Conservation (phyloP, 2,888 invertebrate species). For the Sphecodes monilicornis region DNA sequence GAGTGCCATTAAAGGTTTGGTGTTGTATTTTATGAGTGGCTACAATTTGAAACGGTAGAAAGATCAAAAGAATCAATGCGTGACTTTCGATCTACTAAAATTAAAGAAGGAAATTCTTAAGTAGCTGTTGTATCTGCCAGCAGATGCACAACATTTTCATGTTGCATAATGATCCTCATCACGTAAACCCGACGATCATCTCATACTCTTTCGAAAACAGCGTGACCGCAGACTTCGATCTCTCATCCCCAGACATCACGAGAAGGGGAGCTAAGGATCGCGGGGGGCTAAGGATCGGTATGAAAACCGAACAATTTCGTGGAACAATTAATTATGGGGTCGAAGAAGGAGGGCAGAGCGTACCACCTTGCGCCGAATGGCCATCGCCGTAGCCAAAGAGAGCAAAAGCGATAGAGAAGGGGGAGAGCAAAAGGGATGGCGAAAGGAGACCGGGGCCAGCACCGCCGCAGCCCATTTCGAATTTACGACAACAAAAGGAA, state of each 20-base stretch:
- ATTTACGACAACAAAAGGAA: conserved; percentile 56
- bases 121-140: too few relatives aligned
- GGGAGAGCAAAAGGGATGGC: neutral
- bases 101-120: too few relatives aligned
- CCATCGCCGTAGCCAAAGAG: neutral
- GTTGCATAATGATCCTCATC: too few relatives aligned
- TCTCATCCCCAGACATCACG: neutral
- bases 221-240: neutral
- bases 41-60: too few relatives aligned
- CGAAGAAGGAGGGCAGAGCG: conserved; percentile 3
- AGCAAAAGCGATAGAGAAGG: neutral
- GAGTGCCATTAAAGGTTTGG: too few relatives aligned
- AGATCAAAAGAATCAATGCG: too few relatives aligned
- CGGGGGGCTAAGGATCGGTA: conserved; percentile 5
- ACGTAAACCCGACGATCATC: neutral
- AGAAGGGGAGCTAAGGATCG: neutral
- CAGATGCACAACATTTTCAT: too few relatives aligned
- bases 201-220: neutral
- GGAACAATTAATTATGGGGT: conserved; percentile 21
- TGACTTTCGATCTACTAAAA: too few relatives aligned
- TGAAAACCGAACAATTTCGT: neutral
- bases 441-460: neutral
- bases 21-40: too few relatives aligned
- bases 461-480: conserved; percentile 30
- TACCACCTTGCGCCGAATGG: neutral